Base-by-base conservation (phyloP, 2,797 vertebrate species). In the Tapirus indicus region DNA sequence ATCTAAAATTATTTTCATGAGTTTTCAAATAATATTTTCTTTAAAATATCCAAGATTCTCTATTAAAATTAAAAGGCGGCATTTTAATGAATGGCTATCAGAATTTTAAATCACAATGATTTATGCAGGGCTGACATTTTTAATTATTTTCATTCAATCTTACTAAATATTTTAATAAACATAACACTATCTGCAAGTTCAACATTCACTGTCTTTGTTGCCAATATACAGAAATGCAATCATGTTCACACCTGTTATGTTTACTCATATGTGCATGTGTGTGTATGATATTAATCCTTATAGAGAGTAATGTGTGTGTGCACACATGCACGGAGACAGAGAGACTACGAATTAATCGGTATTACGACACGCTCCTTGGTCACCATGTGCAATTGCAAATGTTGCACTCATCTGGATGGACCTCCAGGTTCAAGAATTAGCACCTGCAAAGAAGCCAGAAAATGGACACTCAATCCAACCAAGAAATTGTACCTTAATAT, bases 21-120 rank as follows among this genome's bases (percentile, higher is more conserved):
- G 7, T 85, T 88, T 82, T 72, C 29, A 52, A 96, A 90, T 54
- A 20, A 25, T 52, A 29, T 8, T 71, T 92, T 95, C 47, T 86
- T 77, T 60, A 69, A 91, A 86, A 62, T 71, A 75, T 17, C n/a
- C 8, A 71, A 80, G 68, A 49, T 78, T n/a, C 32, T 38, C 17
- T 27, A 69, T 84, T 32, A 69, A 75, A 80, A 80, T 80, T 69
- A 69, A 87, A 93, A 85, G 3, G 4, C 6, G 44, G 68, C 11
- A 4, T 72, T 88, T 94, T 72, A 86, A 77, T 68, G 21, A 66
- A 83, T 72, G n/a, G 18, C 27, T 74, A 8, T 62, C 49, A 60
- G 60, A 60, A 69, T 38, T 95, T 86, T 91, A 86, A 91, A 78
- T 71, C 7, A 69, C 85, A 89, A 56, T 77, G 52, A 44, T 38